phyloP scores from a whole-genome alignment of 2,888 invertebrate species.

The Xylophagus ater region DNA sequence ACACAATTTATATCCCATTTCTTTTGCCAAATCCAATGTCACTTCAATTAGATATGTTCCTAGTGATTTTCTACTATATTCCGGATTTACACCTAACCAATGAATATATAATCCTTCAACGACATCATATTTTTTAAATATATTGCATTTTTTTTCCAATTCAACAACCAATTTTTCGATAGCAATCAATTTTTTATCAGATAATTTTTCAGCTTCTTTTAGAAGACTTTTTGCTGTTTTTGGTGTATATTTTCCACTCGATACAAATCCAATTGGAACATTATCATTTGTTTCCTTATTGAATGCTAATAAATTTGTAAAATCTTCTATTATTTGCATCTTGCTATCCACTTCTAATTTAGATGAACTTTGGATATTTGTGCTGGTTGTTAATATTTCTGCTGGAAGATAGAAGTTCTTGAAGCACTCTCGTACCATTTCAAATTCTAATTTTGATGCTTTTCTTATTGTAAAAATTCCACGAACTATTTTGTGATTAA shows the following conservation, averaged over 20 bases:
- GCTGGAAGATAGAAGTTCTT: conserved; percentile 18
- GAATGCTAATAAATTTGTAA: not conserved
- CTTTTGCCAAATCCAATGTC: conserved; percentile 14
- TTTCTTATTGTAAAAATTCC: too few species aligned
- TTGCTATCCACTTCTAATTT: conserved; percentile 16
- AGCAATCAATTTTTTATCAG: not conserved
- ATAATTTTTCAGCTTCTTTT: conserved; percentile 3
- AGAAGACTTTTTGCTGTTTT: not conserved
- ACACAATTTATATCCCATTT: conserved; percentile 13
- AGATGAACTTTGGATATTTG: conserved; percentile 14
- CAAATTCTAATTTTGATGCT: conserved; percentile 12
- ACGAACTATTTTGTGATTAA: too few species aligned
- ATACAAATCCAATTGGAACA: conserved; percentile 1
- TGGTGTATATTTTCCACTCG: too few species aligned
- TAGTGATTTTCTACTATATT: conserved; percentile 16
- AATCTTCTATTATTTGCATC: conserved; percentile 4
- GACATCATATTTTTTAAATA: conserved; percentile 16
- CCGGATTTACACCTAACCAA: conserved; percentile 15
- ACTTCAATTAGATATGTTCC: conserved; percentile 17
- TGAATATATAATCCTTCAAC: conserved; percentile 15
- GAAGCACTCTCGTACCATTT: conserved; percentile 15
- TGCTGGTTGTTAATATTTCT: conserved; percentile 17
- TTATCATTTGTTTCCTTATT: not conserved
- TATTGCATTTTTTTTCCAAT: conserved; percentile 13
- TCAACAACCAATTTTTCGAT: conserved; percentile 3